A percentile compares a stretch with the other conserved stretches of the same genome.
Conservation (phyloP, 1,140 invertebrate genomes). For the Meloidogyne chitwoodi region DNA sequence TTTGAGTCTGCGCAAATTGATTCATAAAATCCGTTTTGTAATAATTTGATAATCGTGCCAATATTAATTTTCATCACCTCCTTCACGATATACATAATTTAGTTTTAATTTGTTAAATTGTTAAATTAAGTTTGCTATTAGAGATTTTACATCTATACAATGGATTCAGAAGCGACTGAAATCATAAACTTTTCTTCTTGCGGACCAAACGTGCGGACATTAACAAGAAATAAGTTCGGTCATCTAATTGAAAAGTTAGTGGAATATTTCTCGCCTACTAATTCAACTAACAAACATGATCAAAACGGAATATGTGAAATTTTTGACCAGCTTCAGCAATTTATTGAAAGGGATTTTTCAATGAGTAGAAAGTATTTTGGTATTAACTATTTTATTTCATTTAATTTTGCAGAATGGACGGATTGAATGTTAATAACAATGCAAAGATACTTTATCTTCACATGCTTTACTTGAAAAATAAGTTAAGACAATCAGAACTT, state of each 20-base stretch:
- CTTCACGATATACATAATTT: too few relatives aligned
- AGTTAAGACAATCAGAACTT: neutral
- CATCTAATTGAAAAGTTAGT: neutral
- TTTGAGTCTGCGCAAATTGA: too few relatives aligned
- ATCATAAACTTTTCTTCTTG: neutral
- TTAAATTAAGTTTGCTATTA: too few relatives aligned
- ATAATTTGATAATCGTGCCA: too few relatives aligned
- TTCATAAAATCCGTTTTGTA: too few relatives aligned
- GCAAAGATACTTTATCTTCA: constrained; percentile 5
- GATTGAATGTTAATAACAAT: constrained; percentile 1
- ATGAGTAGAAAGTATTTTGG: neutral
- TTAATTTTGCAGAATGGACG: neutral
- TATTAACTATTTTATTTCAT: neutral
- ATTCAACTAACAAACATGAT: neutral
- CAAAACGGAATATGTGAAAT: neutral
- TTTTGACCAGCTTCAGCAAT: neutral
- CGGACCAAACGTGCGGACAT: neutral
- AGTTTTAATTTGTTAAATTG: too few relatives aligned
- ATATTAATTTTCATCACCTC: too few relatives aligned
- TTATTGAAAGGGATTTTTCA: neutral
- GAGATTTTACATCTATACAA: too few relatives aligned
- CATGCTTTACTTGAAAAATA: constrained; percentile 7
- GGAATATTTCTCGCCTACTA: neutral
- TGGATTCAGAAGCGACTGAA: neutral
- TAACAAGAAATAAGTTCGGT: neutral